These are phyloP conservation scores for Anoncus sp. DNA, from an alignment of 2,888 invertebrate species.

Conservation along the genomic window DNA sequence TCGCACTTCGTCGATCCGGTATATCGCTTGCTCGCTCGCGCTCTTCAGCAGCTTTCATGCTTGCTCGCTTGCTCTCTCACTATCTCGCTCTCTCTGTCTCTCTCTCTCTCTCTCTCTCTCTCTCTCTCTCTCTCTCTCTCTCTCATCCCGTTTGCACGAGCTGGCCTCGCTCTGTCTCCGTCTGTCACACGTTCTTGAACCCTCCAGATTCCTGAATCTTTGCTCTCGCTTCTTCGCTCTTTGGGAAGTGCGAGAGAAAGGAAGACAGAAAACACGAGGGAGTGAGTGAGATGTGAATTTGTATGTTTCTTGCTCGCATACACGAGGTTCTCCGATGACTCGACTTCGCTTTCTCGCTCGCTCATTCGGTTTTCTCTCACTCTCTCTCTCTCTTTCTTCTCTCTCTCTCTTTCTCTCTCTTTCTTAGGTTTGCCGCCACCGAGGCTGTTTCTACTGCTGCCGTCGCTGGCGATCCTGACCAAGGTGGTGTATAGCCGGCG, in stretches of 20 bases:
- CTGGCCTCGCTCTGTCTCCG: constrained; percentile 78
- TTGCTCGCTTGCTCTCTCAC: constrained; percentile 59
- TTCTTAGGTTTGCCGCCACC: constrained; percentile 75
- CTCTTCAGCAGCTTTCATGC: constrained; percentile 49
- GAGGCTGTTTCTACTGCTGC: constrained; percentile 62
- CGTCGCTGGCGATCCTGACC: constrained; percentile 60
- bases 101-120: constrained; percentile 65
- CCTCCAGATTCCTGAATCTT: constrained; percentile 71
- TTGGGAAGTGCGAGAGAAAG: constrained; percentile 65
- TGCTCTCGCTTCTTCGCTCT: constrained; percentile 85
- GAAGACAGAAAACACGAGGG: constrained; percentile 16
- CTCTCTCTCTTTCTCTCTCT: constrained; percentile 78
- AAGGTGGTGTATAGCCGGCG: constrained; percentile 57
- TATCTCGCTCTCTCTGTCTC: constrained; percentile 66
- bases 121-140: constrained; percentile 62
- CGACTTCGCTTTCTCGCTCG: constrained; percentile 51
- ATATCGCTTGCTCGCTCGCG: constrained; percentile 64
- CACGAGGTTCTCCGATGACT: constrained; percentile 34
- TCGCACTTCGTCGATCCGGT: constrained; percentile 65
- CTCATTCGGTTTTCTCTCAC: constrained; percentile 70
- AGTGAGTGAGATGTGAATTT: constrained; percentile 33
- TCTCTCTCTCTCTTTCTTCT: constrained; percentile 76
- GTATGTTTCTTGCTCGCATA: constrained; percentile 45
- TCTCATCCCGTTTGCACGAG: constrained; percentile 60
- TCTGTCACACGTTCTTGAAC: constrained; percentile 76